These are phyloP conservation scores for Ginglymostoma cirratum DNA, from an alignment of 2,113 vertebrate genomes.

Conservation along the genomic window DNA sequence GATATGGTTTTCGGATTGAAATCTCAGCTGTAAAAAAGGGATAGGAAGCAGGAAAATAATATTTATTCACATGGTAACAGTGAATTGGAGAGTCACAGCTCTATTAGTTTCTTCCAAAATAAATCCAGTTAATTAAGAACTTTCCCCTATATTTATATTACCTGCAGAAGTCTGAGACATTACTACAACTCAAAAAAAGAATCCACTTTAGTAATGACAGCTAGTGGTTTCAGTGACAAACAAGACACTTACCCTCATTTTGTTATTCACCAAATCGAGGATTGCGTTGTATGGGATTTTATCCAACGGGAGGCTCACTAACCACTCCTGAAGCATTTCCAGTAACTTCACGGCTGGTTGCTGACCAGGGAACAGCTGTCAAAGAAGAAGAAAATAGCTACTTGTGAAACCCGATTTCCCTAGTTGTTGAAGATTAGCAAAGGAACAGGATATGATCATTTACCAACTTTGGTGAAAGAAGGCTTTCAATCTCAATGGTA, in stretches of 20 bases:
- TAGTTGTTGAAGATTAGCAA: not conserved
- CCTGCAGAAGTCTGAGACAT: not conserved
- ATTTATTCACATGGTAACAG: no score
- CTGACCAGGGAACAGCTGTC: constrained; percentile 79
- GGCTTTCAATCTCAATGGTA: not conserved
- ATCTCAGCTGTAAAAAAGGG: not conserved
- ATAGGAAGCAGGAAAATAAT: not conserved
- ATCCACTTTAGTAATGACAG: not conserved
- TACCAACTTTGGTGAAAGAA: not conserved
- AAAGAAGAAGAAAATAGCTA: not conserved
- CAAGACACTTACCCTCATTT: constrained; percentile 74
- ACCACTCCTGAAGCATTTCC: constrained; percentile 87
- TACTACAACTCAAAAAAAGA: not conserved
- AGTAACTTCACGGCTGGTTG: constrained; percentile 76
- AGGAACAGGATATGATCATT: not conserved
- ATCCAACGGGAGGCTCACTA: constrained; percentile 79
- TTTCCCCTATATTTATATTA: not conserved
- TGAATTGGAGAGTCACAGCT: not conserved
- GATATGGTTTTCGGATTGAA: not conserved
- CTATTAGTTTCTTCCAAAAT: not conserved
- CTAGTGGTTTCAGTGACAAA: not conserved
- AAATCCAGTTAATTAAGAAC: not conserved
- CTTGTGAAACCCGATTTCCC: not conserved
- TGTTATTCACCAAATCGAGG: constrained; percentile 91
- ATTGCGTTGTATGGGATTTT: constrained; percentile 83